These are phyloP conservation scores for Callipepla squamata DNA, from an alignment of 2,113 vertebrate species.

Conservation along the genomic window DNA sequence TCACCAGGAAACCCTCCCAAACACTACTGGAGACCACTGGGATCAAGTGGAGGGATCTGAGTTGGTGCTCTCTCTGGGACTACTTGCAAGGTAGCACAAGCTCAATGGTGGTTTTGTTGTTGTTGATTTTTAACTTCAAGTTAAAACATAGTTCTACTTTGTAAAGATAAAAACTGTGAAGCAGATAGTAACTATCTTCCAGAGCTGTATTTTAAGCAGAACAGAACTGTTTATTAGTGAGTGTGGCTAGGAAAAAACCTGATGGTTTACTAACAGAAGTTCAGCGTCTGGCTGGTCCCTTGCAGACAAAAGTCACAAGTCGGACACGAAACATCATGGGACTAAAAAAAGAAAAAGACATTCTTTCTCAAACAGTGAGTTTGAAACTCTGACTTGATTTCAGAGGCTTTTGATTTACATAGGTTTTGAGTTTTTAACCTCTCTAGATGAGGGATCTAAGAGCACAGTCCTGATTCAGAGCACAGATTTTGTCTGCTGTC, in stretches of 20 bases:
- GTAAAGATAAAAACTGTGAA: conserved; percentile 34
- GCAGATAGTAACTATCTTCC: background rate
- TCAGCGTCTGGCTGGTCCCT: background rate
- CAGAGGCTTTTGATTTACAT: background rate
- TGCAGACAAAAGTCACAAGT: background rate
- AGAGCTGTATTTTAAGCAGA: background rate
- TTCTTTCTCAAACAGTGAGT: background rate
- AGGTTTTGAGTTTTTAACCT: background rate
- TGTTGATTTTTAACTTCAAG: background rate
- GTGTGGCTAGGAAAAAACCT: background rate
- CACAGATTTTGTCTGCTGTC: background rate
- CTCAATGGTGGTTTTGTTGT: background rate
- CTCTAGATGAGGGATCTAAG: background rate
- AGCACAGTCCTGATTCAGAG: background rate
- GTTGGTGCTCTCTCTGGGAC: background rate
- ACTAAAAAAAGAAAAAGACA: background rate
- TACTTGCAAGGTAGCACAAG: background rate
- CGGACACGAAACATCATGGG: background rate
- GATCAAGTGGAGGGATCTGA: background rate
- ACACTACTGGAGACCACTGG: conserved; percentile 6
- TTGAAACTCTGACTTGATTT: background rate
- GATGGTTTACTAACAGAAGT: background rate
- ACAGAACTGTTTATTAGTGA: conserved; percentile 16
- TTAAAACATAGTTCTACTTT: conserved; percentile 6
- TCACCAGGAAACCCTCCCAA: conserved; percentile 58